Percentiles rank a stretch among this genome's conserved stretches.
Conservation (phyloP, 2,888 invertebrate genomes). For the Mechanitis mazaeus region DNA sequence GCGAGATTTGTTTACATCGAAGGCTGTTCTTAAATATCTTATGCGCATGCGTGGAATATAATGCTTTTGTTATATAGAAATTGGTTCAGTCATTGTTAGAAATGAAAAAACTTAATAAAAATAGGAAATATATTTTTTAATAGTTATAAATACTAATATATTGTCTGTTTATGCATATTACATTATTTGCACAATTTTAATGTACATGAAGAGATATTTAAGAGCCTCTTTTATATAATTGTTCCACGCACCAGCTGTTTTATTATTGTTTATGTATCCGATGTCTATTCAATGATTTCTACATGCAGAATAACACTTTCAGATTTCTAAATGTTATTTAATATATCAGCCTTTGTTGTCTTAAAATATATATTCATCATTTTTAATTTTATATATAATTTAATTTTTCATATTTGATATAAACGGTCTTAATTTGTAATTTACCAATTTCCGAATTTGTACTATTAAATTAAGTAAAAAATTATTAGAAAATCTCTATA, state of each 20-base stretch:
- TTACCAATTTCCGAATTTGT: no score
- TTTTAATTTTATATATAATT: no score
- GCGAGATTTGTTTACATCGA: slow-evolving; percentile 61
- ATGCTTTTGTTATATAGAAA: slow-evolving; percentile 13
- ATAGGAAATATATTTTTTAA: not conserved
- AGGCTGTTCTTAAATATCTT: slow-evolving; percentile 50
- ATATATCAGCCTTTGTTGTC: no score
- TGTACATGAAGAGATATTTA: not conserved
- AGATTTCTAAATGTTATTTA: no score
- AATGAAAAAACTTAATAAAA: no score
- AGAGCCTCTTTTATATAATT: not conserved
- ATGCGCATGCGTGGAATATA: slow-evolving; percentile 43
- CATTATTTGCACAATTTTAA: not conserved
- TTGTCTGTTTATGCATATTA: not conserved
- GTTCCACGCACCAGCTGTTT: not conserved
- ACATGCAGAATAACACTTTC: no score
- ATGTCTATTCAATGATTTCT: not conserved
- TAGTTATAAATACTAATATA: not conserved
- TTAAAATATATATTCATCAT: no score
- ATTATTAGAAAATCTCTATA: no score
- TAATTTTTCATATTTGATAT: no score
- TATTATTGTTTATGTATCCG: not conserved
- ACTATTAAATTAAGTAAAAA: no score
- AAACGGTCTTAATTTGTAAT: no score
- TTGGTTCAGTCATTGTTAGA: not conserved